Conservation (phyloP, 2,113 vertebrate genomes). For the Pithys albifrons region DNA sequence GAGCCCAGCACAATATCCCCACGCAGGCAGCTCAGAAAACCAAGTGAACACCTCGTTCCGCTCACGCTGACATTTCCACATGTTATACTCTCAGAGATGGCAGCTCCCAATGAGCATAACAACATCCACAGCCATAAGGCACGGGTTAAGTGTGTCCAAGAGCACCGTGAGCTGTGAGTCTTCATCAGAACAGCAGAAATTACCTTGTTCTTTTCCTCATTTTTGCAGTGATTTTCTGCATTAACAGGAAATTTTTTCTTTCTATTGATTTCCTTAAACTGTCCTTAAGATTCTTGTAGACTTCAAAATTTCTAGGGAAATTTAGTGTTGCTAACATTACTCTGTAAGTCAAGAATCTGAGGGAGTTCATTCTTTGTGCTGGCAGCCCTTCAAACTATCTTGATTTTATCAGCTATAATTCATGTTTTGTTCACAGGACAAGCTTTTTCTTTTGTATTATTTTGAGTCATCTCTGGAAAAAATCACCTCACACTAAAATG, state of each 20-base stretch:
- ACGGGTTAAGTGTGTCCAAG: not conserved
- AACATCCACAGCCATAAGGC: not conserved
- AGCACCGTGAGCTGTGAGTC: not conserved
- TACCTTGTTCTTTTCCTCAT: slow-evolving; percentile 31
- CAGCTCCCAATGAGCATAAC: slow-evolving; percentile 1
- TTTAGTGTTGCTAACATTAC: slow-evolving; percentile 42
- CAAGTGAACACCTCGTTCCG: not conserved
- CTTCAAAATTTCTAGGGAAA: slow-evolving; percentile 44
- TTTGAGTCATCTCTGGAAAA: slow-evolving; percentile 72
- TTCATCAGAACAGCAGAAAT: slow-evolving; percentile 40
- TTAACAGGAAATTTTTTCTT: slow-evolving; percentile 6
- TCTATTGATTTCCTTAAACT: slow-evolving; percentile 25
- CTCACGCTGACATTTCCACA: slow-evolving; percentile 8
- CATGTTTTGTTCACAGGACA: slow-evolving; percentile 63
- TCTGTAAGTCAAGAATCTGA: slow-evolving; percentile 53
- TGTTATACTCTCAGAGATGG: not conserved
- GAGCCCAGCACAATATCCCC: not conserved
- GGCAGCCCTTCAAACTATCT: slow-evolving; percentile 66
- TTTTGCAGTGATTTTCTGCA: not conserved
- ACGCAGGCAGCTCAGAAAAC: not conserved
- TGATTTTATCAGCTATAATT: slow-evolving; percentile 68
- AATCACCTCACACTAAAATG: slow-evolving; percentile 53
- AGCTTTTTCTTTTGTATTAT: slow-evolving; percentile 66
- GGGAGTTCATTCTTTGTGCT: slow-evolving; percentile 57
- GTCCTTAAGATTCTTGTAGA: slow-evolving; percentile 46